phyloP scores from a whole-genome alignment of 2,888 invertebrate species.

The Morpho achilles region DNA sequence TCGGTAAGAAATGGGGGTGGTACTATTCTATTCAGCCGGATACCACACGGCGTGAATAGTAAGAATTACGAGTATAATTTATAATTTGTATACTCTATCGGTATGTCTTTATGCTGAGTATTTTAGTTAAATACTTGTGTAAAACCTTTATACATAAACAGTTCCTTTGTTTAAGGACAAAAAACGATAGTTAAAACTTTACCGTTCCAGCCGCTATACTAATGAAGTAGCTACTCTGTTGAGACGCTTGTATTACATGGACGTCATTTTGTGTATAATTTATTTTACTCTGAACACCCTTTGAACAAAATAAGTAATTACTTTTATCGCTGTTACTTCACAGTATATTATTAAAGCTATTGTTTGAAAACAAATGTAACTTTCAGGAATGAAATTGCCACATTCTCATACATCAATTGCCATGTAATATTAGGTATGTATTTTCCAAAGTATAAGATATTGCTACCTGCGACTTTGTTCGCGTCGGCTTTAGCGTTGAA shows the following conservation, averaged over 20 bases:
- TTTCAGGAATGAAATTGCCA: no score
- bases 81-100: no score
- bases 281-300: not conserved
- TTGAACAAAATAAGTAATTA: no score
- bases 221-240: constrained; percentile 62
- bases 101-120: no score
- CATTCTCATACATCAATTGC: no score
- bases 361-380: no score
- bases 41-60: no score
- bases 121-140: constrained; percentile 1
- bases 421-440: no score
- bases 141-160: constrained; percentile 15
- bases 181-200: constrained; percentile 59
- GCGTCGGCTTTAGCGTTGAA: not conserved
- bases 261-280: not conserved
- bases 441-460: no score
- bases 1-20: no score
- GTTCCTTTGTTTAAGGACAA: constrained; percentile 51
- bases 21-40: no score
- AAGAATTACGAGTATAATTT: no score
- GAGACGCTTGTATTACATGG: constrained; percentile 29
- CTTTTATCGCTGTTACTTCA: not conserved
- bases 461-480: not conserved
- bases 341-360: not conserved
- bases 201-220: constrained; percentile 45